Conservation (phyloP, 92 coral and sea anemone species). For the Pocillopora grandis region DNA sequence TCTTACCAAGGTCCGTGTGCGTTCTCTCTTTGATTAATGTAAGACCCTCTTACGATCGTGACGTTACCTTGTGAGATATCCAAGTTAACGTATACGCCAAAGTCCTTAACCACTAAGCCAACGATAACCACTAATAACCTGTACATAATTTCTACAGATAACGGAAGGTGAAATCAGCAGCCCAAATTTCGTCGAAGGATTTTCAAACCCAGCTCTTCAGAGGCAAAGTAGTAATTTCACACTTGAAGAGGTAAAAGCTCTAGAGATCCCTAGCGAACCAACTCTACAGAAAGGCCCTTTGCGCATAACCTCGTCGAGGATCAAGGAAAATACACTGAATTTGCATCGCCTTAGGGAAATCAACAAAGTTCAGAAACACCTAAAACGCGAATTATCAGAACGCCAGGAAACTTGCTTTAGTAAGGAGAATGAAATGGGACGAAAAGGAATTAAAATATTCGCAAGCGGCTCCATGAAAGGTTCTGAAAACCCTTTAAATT, state of each 20-base stretch:
- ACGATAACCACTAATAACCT: not conserved
- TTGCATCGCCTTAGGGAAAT: slow-evolving; percentile 5
- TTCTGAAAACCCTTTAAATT: not conserved
- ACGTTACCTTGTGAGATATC: too few species aligned
- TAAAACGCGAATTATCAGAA: not conserved
- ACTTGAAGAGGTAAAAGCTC: not conserved
- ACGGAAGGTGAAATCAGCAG: not conserved
- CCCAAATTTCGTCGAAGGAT: not conserved
- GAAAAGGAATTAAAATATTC: not conserved
- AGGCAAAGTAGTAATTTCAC: not conserved
- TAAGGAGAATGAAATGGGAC: not conserved
- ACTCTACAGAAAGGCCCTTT: not conserved
- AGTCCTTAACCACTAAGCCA: too few species aligned
- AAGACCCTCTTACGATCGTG: too few species aligned
- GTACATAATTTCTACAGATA: not conserved
- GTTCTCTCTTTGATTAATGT: too few species aligned
- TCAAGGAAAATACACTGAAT: slow-evolving; percentile 3
- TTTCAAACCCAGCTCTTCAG: not conserved
- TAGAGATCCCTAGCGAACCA: not conserved
- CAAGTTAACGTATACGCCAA: too few species aligned
- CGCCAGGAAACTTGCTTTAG: not conserved
- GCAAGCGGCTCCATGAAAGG: not conserved
- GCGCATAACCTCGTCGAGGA: not conserved
- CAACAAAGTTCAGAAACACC: not conserved
- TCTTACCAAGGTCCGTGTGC: too few species aligned